Evolutionary conservation across 2,797 vertebrate genomes (phyloP).

Genomic region (Crenuchus spilurus): DNA sequence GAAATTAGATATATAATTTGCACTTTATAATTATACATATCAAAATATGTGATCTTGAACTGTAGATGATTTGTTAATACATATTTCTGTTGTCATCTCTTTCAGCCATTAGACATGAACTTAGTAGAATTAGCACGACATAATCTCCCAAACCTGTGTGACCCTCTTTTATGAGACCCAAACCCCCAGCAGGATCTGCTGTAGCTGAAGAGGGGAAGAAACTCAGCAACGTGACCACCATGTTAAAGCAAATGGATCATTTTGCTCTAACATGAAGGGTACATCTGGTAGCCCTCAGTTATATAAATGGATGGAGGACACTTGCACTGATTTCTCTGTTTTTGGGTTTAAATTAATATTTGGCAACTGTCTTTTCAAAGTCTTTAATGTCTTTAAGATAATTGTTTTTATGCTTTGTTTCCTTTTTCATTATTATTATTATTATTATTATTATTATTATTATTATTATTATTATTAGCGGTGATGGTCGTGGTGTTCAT

Average conservation of each 20-base stretch:
- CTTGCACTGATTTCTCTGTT: constrained; percentile 72
- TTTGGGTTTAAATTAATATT: constrained; percentile 67
- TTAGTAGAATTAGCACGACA: constrained; percentile 96
- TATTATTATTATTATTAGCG: constrained; percentile 65
- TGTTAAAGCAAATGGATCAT: constrained; percentile 63
- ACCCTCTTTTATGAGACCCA: constrained; percentile 62
- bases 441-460: constrained; percentile 76
- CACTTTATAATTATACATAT: not conserved
- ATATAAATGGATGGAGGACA: constrained; percentile 57
- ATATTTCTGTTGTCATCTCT: constrained; percentile 26
- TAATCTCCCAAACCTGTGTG: constrained; percentile 77
- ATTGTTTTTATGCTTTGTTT: constrained; percentile 58
- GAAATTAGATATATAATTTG: not conserved
- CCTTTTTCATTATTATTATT: constrained; percentile 53
- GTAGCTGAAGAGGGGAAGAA: constrained; percentile 68
- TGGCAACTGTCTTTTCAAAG: constrained; percentile 76
- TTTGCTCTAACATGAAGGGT: constrained; percentile 62
- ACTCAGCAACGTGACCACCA: constrained; percentile 69
- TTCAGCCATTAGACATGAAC: constrained; percentile 97
- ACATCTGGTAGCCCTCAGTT: constrained; percentile 63
- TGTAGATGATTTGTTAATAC: not conserved
- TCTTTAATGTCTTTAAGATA: constrained; percentile 59
- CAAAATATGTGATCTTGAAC: not conserved
- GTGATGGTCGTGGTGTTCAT: constrained; percentile 62
- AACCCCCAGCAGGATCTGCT: constrained; percentile 71